Conservation (phyloP, 2,797 vertebrate species). For the Halcyon badia region DNA sequence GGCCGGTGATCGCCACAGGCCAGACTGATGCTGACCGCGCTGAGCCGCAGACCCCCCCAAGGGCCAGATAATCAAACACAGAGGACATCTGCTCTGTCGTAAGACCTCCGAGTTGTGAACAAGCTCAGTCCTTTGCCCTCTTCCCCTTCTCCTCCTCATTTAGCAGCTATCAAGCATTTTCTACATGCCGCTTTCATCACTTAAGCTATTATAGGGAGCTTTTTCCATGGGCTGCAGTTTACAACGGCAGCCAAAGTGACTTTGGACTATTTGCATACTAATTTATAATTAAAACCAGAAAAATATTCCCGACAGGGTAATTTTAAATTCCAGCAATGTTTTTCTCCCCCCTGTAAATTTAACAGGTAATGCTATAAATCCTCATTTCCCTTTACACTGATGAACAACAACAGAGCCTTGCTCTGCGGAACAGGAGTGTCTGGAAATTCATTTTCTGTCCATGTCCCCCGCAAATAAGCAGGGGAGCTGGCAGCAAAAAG, state of each 20-base stretch:
- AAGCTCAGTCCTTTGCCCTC: background rate
- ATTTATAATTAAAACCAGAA: constrained; percentile 38
- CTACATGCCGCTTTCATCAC: background rate
- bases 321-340: constrained; percentile 9
- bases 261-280: constrained; percentile 20
- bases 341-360: background rate
- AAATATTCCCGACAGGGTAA: background rate
- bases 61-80: background rate
- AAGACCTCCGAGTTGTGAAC: background rate
- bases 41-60: background rate
- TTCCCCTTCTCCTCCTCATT: background rate
- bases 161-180: background rate
- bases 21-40: accelerated
- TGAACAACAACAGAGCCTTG: background rate
- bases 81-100: background rate
- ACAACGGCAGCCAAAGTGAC: background rate
- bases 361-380: constrained; percentile 29
- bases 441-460: background rate
- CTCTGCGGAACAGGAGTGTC: background rate
- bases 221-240: background rate
- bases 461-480: background rate
- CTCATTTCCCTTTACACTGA: constrained; percentile 21
- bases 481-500: background rate
- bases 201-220: background rate
- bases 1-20: background rate